Base-by-base conservation (phyloP, 2,113 vertebrate genomes). In the Colossoma macropomum region DNA sequence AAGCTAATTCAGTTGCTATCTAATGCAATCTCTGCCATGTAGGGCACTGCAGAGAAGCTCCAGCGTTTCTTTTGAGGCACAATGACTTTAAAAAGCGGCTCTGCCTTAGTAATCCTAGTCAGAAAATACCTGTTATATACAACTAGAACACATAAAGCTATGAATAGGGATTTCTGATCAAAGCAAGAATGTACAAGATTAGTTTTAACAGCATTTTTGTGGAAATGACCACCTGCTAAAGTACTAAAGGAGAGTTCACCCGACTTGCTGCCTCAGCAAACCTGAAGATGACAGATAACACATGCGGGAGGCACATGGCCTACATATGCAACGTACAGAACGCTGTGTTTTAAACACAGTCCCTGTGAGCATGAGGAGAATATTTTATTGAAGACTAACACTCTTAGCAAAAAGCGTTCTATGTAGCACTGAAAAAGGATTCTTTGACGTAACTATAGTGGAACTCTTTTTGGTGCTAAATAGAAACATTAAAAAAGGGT, bases 211-310 rank as follows among this genome's bases (percentile, higher is more conserved):
- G 50, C 75, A 69, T 60, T 77, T n/a, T 19, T 45, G 63, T 60
- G 21, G 75, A 30, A 56, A 38, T 30, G 23, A 62, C 38, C 48
- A 17, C 34, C 59, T 45, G 19, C 34, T 63, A 13, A 17, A 70
- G 50, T 52, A 30, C 69, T 45, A 70, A 72, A 63, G 28, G 60
- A 48, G 59, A 65, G 28, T 34, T 74, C 28, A 73, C 15, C 59
- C 75, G 63, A 82, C 60, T 25, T 75, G 60, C 27, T 13, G 74
- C 52, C 50, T 81, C 45, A 82, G 70, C 84, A 82, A 68, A 75
- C 62, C 62, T 79, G 76, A 77, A 78, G 59, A 48, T n/a, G 28
- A 63, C 56, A 65, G 28, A 74, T 56, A 81, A 73, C 23, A 56
- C 19, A 82, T 69, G 75, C 27, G 17, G n/a, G 34, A 82, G 54